These are phyloP conservation scores for Gavia stellata DNA, from an alignment of 2,113 vertebrate species.

Conservation along the genomic window DNA sequence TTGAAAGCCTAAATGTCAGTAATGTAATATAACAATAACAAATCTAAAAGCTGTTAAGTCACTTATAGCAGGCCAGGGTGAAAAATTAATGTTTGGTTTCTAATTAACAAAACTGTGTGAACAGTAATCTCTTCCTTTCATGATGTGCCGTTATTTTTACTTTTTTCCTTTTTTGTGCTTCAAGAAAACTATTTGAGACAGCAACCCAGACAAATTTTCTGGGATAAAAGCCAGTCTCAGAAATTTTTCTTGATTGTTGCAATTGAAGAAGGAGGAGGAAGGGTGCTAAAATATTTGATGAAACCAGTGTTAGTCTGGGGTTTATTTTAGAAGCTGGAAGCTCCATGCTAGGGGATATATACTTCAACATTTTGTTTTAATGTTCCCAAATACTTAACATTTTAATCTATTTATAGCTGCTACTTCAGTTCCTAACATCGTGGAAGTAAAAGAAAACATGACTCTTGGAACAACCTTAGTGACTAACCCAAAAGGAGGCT, in stretches of 20 bases:
- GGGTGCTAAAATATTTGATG: conserved; percentile 32
- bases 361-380: conserved; percentile 45
- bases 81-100: neutral
- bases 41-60: neutral
- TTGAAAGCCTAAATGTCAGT: neutral
- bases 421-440: conserved; percentile 87
- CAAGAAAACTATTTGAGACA: conserved; percentile 55
- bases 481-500: conserved; percentile 91
- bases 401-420: conserved; percentile 71
- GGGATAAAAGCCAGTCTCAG: conserved; percentile 55
- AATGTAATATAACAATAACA: neutral
- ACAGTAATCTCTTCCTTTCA: neutral
- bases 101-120: conserved; percentile 18
- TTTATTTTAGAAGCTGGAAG: conserved; percentile 52
- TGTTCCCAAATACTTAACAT: conserved; percentile 41
- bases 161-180: conserved; percentile 26
- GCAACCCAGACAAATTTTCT: conserved; percentile 60
- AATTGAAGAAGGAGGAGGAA: conserved; percentile 16
- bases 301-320: conserved; percentile 13
- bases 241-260: conserved; percentile 23
- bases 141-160: neutral
- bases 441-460: conserved; percentile 98
- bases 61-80: neutral
- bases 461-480: conserved; percentile 95
- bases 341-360: conserved; percentile 13